These are phyloP conservation scores for Callipepla squamata DNA, from an alignment of 2,113 vertebrate genomes.

Conservation along the genomic window DNA sequence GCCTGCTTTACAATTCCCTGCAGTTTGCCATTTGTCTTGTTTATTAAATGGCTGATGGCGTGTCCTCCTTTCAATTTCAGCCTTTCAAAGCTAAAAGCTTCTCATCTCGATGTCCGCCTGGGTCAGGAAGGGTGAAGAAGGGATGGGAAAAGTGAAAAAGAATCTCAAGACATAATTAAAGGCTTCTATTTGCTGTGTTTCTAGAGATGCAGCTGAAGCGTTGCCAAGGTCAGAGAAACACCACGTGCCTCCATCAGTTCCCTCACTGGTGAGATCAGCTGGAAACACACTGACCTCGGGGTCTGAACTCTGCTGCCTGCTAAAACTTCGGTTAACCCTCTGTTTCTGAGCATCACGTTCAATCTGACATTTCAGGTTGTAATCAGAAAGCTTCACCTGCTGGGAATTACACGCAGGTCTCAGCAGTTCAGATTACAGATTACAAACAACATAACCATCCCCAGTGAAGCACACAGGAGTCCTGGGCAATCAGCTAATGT, in stretches of 20 bases:
- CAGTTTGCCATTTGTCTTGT: background rate
- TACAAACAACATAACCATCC: background rate
- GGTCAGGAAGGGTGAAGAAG: background rate
- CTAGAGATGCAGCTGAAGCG: slow-evolving; percentile 48
- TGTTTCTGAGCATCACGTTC: background rate
- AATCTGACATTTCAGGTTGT: background rate
- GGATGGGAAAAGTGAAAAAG: background rate
- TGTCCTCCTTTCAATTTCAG: slow-evolving; percentile 15
- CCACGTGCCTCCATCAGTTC: slow-evolving; percentile 8
- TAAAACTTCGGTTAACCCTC: slow-evolving; percentile 1
- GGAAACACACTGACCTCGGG: background rate
- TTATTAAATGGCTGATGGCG: background rate
- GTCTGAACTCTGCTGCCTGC: slow-evolving; percentile 13
- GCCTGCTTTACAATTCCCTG: background rate
- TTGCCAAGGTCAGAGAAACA: slow-evolving; percentile 11
- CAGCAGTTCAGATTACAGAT: background rate
- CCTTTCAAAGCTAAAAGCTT: slow-evolving; percentile 35
- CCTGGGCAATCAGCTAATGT: background rate
- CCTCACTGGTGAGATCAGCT: slow-evolving; percentile 19
- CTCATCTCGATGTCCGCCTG: slow-evolving; percentile 2
- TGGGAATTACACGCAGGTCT: background rate
- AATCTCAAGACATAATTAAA: slow-evolving; percentile 29
- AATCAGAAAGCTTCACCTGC: background rate
- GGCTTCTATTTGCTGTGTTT: slow-evolving; percentile 15
- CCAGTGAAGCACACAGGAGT: background rate